These are phyloP conservation scores for Rallus crepitans DNA, from an alignment of 2,797 vertebrate species.

Conservation along the genomic window DNA sequence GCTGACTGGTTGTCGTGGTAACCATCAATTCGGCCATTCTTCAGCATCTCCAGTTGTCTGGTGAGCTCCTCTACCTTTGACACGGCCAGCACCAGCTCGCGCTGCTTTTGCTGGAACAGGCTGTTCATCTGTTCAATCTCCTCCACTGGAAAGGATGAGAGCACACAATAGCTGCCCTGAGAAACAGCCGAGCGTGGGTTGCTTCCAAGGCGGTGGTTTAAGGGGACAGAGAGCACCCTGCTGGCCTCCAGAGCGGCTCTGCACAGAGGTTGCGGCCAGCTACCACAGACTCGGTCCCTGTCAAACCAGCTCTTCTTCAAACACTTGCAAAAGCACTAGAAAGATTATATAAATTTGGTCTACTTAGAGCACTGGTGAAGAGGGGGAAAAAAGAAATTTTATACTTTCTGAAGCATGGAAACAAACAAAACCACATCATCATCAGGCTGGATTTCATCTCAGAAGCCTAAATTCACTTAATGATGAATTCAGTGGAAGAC, in stretches of 20 bases:
- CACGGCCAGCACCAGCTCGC: slow-evolving; percentile 90
- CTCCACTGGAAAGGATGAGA: slow-evolving; percentile 84
- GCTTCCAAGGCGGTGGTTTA: slow-evolving; percentile 40
- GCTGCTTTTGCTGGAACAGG: slow-evolving; percentile 95
- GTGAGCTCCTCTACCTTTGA: slow-evolving; percentile 92
- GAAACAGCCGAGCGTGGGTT: slow-evolving; percentile 50
- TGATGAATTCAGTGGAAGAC: background rate
- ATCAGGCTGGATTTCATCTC: background rate
- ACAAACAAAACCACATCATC: background rate
- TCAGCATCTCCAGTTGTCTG: slow-evolving; percentile 91
- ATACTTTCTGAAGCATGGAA: background rate
- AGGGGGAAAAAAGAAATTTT: background rate
- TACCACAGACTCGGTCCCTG: background rate
- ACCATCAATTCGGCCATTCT: slow-evolving; percentile 86
- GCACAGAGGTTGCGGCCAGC: background rate
- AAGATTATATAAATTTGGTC: background rate
- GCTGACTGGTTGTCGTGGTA: slow-evolving; percentile 86
- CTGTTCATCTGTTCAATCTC: slow-evolving; percentile 96
- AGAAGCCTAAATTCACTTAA: background rate
- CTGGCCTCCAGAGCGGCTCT: background rate
- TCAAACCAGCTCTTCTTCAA: background rate
- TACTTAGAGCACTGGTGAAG: background rate
- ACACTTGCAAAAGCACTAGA: background rate
- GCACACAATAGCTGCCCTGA: slow-evolving; percentile 58
- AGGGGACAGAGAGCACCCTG: slow-evolving; percentile 19